These are phyloP conservation scores for Schizaphis graminum DNA, from an alignment of 2,888 invertebrate species.

Conservation along the genomic window DNA sequence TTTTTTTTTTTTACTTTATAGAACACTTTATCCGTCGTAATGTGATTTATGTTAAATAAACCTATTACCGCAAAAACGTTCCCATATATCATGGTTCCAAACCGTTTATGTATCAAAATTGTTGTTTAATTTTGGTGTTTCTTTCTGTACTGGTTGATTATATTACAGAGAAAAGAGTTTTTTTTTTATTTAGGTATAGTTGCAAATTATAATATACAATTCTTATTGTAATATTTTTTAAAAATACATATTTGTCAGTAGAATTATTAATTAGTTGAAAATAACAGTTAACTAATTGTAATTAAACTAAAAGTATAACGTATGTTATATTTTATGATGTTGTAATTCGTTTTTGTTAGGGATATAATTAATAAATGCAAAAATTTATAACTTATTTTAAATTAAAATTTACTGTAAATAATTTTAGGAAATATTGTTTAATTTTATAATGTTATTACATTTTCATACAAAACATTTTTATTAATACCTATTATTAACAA, in stretches of 20 bases:
- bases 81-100: not conserved
- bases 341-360: not conserved
- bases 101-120: not conserved
- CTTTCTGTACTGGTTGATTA: not conserved
- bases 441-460: not conserved
- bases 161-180: not conserved
- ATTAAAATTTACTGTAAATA: not conserved
- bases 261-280: not conserved
- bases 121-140: not conserved
- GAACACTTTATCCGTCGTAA: not conserved
- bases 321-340: not conserved
- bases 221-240: not conserved
- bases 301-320: not conserved
- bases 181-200: not conserved
- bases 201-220: not conserved
- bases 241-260: not conserved
- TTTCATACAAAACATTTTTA: not conserved
- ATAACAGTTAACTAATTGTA: not conserved
- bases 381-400: not conserved
- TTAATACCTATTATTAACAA: not conserved
- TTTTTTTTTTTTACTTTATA: not conserved
- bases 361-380: not conserved
- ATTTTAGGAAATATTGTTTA: constrained; percentile 11
- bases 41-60: not conserved
- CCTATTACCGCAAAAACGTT: not conserved